phyloP scores from a whole-genome alignment of 2,888 invertebrate genomes.

The Alloplasta piceator region DNA sequence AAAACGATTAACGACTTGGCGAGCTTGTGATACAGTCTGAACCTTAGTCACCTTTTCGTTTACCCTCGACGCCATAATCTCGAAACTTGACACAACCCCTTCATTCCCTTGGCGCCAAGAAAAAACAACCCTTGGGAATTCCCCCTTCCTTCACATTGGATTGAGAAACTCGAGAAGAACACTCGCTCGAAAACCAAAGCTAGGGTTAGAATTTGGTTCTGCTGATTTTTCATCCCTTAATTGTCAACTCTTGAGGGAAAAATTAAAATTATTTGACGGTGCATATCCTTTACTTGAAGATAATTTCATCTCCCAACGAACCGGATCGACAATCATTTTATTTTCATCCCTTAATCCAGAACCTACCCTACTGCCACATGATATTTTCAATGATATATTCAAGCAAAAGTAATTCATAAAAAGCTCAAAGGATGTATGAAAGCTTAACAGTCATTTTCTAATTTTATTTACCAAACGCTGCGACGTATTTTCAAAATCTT shows the following conservation, averaged over 20 bases:
- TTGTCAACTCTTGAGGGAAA: neutral
- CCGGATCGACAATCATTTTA: neutral
- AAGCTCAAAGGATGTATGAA: neutral
- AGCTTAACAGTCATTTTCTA: neutral
- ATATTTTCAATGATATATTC: neutral
- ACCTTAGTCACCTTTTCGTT: constrained; percentile 9
- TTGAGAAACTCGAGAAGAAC: neutral
- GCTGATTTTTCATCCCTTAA: constrained; percentile 5
- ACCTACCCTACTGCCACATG: neutral
- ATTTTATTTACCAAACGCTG: neutral
- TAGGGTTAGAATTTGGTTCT: neutral
- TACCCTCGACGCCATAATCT: constrained; percentile 11
- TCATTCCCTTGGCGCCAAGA: constrained; percentile 22
- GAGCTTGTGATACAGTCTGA: neutral
- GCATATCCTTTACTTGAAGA: too few relatives aligned
- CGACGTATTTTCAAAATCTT: neutral
- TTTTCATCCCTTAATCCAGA: neutral
- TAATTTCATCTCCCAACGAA: too few relatives aligned
- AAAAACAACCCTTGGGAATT: neutral
- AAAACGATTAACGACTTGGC: constrained; percentile 20
- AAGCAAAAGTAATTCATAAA: neutral
- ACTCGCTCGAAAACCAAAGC: neutral
- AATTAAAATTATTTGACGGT: too few relatives aligned
- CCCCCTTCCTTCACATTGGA: constrained; percentile 16
- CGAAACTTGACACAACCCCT: constrained; percentile 1